phyloP scores from a whole-genome alignment of 2,888 invertebrate species.

The Alcis repandata region DNA sequence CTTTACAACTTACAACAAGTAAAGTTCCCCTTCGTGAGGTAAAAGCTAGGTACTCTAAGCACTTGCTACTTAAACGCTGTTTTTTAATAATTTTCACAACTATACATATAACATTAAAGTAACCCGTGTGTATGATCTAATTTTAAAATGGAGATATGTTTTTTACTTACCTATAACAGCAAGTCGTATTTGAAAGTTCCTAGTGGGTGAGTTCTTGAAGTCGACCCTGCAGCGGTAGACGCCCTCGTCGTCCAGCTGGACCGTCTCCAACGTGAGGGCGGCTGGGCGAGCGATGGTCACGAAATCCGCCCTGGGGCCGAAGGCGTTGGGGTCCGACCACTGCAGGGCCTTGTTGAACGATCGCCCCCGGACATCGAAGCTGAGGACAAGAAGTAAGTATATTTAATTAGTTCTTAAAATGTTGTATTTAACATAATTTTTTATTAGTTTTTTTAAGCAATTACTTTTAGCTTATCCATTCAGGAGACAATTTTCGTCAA shows the following conservation, averaged over 20 bases:
- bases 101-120: no score
- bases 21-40: no score
- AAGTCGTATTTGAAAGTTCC: constrained; percentile 95
- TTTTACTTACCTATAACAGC: constrained; percentile 94
- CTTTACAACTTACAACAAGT: no score
- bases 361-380: constrained; percentile 95
- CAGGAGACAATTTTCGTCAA: no score
- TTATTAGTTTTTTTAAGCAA: no score
- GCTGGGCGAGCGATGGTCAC: constrained; percentile 93
- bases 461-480: no score
- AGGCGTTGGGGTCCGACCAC: constrained; percentile 94
- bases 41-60: no score
- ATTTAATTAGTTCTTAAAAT: neutral
- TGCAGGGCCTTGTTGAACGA: constrained; percentile 93
- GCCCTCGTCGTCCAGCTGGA: constrained; percentile 95
- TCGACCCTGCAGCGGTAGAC: constrained; percentile 95
- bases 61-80: no score
- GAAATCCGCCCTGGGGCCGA: constrained; percentile 95
- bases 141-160: no score
- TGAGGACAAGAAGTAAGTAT: constrained; percentile 67
- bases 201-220: constrained; percentile 95
- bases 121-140: no score
- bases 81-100: no score
- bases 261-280: constrained; percentile 92
- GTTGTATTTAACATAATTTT: no score